Conservation (phyloP, 2,113 vertebrate genomes). For the Rhipidura dahli region DNA sequence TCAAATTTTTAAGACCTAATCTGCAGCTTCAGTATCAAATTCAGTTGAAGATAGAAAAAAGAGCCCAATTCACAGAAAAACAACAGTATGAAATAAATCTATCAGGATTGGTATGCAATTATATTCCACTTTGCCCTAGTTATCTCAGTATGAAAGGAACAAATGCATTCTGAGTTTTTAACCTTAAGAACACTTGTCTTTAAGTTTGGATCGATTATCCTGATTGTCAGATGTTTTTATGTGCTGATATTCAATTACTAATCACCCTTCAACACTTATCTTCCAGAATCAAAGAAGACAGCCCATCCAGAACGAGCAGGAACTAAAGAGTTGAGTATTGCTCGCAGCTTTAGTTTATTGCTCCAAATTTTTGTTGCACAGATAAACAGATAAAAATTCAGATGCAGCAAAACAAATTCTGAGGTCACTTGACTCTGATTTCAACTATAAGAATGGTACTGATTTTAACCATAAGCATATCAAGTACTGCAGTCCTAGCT, state of each 20-base stretch:
- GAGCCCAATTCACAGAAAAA: background rate
- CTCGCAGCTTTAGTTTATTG: background rate
- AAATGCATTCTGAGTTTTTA: background rate
- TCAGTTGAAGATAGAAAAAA: background rate
- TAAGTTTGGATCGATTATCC: background rate
- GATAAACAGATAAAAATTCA: background rate
- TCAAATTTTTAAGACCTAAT: background rate
- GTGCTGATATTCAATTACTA: background rate
- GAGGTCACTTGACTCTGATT: background rate
- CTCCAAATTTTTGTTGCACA: background rate
- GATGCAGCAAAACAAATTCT: background rate
- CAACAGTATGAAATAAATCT: background rate
- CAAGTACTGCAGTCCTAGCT: background rate
- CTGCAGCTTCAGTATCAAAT: background rate
- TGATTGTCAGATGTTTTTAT: background rate
- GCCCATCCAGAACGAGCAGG: slow-evolving; percentile 11
- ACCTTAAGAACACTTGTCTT: background rate
- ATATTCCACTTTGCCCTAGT: background rate
- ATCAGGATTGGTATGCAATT: background rate
- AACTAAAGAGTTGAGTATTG: background rate
- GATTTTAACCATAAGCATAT: background rate
- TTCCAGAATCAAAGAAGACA: slow-evolving; percentile 4
- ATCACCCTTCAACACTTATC: background rate
- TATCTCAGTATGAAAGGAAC: background rate
- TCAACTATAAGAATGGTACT: background rate